Evolutionary conservation across 2,888 invertebrate species (phyloP), one percentile per base, ranked within the genome.

Genomic region (Shargacucullia verbasci): DNA sequence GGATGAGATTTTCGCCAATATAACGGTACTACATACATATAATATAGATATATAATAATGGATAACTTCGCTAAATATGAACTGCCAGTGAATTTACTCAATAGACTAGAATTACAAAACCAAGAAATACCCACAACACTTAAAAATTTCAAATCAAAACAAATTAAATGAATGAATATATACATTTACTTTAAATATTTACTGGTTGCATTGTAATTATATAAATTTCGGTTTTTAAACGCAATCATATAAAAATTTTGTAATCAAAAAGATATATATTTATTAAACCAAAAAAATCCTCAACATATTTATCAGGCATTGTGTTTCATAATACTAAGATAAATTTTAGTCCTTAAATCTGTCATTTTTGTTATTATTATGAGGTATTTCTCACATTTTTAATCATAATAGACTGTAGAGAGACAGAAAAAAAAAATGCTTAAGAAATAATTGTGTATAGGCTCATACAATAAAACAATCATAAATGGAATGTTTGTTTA

Each of bases 401-500:
- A 14, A 14, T 0, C 14, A 2, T 37, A 12, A 14, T 13, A 7
- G 12, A 12, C 9, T 10, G 47, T 37, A 31, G 14, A 50, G 34
- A 50, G 12, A 33, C 33, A 45, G 14, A 27, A 9, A 12, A 40
- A 27, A 9, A 12, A 40, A 27, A 12, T 11, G 8, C 35, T 37
- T 13, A 37, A 13, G 1, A 29, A 9, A 27, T 3, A 7, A 3
- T 27, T 5, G 27, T 27, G 27, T 27, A 27, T 27, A 7, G 27
- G 27, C 27, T 27, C 7, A 29, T 29, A 29, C 29, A 29, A 29
- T 29, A 54, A 67, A 39, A 45, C 79, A 81, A 79, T 74, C 81
- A 74, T 76, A 67, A 73, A 64, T 80, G 88, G 88, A 89, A 89
- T 89, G 88, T 82, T 65, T 76, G 13, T 45, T 53, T 58, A 63